Conservation (phyloP, 2,113 vertebrate species). For the Amphiprion percula region DNA sequence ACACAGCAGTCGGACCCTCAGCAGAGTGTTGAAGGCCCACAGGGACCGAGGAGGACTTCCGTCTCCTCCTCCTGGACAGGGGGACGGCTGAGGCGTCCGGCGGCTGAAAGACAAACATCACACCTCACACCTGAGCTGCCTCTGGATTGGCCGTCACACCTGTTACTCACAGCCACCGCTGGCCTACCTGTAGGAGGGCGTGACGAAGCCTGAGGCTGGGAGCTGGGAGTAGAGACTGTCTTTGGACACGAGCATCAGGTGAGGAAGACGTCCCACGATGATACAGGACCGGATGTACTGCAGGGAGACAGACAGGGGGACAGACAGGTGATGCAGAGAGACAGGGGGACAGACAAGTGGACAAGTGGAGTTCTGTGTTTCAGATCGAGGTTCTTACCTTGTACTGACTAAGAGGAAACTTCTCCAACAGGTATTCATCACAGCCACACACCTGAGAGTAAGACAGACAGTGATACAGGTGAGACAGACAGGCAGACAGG, state of each 20-base stretch:
- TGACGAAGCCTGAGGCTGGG: conserved; percentile 82
- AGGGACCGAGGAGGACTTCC: conserved; percentile 77
- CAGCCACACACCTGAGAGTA: conserved; percentile 85
- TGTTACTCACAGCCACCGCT: background rate
- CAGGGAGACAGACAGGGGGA: conserved; percentile 4
- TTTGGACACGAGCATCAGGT: conserved; percentile 88
- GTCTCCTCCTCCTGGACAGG: conserved; percentile 79
- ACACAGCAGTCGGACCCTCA: conserved; percentile 84
- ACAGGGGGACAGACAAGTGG: background rate
- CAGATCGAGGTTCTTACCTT: conserved; percentile 75
- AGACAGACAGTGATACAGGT: conserved; percentile 1
- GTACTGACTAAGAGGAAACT: conserved; percentile 87
- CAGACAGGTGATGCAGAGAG: background rate
- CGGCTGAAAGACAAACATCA: conserved; percentile 71
- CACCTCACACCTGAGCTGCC: background rate
- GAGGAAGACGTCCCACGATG: conserved; percentile 84
- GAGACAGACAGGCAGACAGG: background rate
- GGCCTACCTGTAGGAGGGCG: conserved; percentile 84
- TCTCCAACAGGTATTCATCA: conserved; percentile 87
- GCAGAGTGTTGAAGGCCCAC: conserved; percentile 85
- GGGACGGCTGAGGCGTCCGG: conserved; percentile 84
- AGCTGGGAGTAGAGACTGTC: conserved; percentile 87
- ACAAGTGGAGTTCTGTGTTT: background rate
- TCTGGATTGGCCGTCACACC: background rate
- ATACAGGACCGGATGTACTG: conserved; percentile 87